Percentiles rank a stretch among this genome's conserved stretches.
phyloP scores from a whole-genome alignment of 2,888 invertebrate species.

The Oscheius onirici region DNA sequence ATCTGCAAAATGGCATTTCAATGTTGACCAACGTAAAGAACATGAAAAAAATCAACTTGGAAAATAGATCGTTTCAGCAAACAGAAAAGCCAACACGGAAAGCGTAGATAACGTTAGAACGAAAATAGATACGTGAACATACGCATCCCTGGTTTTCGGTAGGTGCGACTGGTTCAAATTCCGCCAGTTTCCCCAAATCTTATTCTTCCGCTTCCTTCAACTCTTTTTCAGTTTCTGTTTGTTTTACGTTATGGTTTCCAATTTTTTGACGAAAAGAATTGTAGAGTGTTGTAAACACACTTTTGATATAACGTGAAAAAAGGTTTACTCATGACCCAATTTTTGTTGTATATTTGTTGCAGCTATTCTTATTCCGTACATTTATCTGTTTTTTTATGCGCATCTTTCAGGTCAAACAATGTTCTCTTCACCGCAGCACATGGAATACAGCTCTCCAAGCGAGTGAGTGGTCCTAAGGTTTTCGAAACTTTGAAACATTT shows the following conservation, averaged over 20 bases:
- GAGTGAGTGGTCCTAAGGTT: conserved; percentile 8
- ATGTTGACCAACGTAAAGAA: neutral
- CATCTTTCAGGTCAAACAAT: neutral
- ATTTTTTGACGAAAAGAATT: no score
- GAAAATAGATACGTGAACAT: no score
- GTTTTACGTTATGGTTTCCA: neutral
- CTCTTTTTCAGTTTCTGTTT: no score
- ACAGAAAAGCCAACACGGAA: no score
- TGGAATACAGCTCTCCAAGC: conserved; percentile 13
- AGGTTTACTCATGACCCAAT: neutral
- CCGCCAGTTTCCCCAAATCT: no score
- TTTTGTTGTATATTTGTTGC: neutral
- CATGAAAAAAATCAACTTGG: no score
- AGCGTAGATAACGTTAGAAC: no score
- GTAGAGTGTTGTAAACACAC: neutral
- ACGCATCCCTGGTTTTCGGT: no score
- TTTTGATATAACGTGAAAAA: neutral
- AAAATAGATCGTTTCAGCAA: no score
- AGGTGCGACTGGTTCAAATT: no score
- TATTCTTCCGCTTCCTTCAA: no score
- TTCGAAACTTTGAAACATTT: neutral
- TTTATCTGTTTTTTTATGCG: neutral
- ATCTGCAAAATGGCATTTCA: neutral
- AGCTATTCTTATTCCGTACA: neutral
- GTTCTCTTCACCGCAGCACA: conserved; percentile 13